Conservation (phyloP, 30 jellyfish, hydroid and myxozoan genomes). For the Turritopsis rubra region DNA sequence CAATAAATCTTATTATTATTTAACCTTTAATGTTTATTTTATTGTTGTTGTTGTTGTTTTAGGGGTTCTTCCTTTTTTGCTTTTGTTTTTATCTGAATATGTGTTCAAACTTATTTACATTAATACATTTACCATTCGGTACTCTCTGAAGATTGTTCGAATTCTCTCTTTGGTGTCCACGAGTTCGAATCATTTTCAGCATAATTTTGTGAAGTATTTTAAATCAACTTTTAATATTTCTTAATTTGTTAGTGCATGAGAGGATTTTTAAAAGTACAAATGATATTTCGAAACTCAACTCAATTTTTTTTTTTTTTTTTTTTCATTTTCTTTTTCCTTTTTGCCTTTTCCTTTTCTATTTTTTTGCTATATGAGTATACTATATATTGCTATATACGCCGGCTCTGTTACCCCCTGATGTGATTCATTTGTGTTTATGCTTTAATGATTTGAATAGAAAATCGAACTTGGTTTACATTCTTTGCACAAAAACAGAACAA, state of each 20-base stretch:
- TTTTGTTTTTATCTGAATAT: not conserved
- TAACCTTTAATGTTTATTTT: not conserved
- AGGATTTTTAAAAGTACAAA: too few species aligned
- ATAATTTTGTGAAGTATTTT: too few species aligned
- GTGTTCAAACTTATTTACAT: too few species aligned
- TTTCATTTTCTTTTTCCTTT: not conserved
- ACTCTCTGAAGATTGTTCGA: not conserved
- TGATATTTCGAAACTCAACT: too few species aligned
- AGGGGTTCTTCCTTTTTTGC: not conserved
- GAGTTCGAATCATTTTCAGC: not conserved
- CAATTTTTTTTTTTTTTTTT: too few species aligned
- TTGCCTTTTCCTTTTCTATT: not conserved
- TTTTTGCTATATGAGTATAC: too few species aligned
- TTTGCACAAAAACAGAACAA: not conserved
- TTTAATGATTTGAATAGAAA: not conserved
- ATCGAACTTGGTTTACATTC: not conserved
- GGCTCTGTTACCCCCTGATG: not conserved
- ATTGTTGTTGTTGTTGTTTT: not conserved
- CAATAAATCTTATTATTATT: not conserved
- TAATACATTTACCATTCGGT: not conserved
- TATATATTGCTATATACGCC: not conserved
- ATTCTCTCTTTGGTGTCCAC: not conserved
- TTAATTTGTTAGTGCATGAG: too few species aligned
- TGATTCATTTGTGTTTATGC: not conserved
- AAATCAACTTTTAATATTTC: too few species aligned